Conservation (phyloP, 2,888 invertebrate genomes). For the Phaedon cochleariae region DNA sequence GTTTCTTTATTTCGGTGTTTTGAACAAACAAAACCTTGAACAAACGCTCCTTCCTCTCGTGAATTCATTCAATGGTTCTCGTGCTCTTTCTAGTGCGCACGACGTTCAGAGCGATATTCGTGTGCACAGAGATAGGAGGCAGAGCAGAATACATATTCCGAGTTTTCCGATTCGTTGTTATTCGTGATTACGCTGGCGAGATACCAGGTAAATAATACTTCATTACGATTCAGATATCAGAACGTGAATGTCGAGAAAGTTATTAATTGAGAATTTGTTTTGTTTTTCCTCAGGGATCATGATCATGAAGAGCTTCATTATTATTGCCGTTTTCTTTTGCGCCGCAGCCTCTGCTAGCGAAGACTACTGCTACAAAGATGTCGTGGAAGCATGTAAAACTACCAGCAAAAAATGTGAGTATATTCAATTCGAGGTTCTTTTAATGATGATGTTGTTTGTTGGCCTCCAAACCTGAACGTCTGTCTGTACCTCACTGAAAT, state of each 20-base stretch:
- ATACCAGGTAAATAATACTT: slow-evolving; percentile 59
- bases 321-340: slow-evolving; percentile 61
- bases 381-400: slow-evolving; percentile 65
- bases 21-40: too few species aligned
- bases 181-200: slow-evolving; percentile 64
- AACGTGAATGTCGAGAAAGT: neutral
- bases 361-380: slow-evolving; percentile 70
- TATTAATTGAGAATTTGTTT: slow-evolving; percentile 38
- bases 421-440: too few species aligned
- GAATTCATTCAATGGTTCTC: too few species aligned
- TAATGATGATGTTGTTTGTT: slow-evolving; percentile 29
- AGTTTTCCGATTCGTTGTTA: slow-evolving; percentile 40
- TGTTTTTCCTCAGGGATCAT: slow-evolving; percentile 64
- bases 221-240: neutral
- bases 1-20: too few species aligned
- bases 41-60: too few species aligned
- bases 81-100: too few species aligned
- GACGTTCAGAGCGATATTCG: neutral
- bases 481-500: neutral
- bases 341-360: slow-evolving; percentile 55
- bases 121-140: slow-evolving; percentile 16
- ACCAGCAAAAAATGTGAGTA: slow-evolving; percentile 57
- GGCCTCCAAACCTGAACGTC: neutral
- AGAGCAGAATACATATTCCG: slow-evolving; percentile 22
- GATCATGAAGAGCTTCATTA: slow-evolving; percentile 69